A percentile compares a stretch with the other conserved stretches of the same genome.
These are phyloP conservation scores for Callithrix jacchus DNA, from an alignment of 2,113 vertebrate genomes.

Conservation along the genomic window DNA sequence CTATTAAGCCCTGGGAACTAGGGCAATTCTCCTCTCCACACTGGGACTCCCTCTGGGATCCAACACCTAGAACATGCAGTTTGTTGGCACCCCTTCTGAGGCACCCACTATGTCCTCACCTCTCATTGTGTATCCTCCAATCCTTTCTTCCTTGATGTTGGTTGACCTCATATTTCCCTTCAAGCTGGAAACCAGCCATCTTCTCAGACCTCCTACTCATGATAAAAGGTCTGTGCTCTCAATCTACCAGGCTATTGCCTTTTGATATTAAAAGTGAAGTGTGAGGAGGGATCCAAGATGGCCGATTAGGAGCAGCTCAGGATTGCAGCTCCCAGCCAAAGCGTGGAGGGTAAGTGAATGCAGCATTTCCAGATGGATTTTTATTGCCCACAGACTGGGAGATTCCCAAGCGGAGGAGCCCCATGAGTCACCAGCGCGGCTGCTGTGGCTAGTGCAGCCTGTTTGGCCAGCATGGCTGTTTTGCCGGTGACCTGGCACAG, in stretches of 20 bases:
- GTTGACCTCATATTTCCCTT: not conserved
- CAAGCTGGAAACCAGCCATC: not conserved
- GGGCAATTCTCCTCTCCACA: not conserved
- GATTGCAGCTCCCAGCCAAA: too few relatives aligned
- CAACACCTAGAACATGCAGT: not conserved
- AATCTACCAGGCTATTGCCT: not conserved
- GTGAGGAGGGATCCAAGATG: too few relatives aligned
- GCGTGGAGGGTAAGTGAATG: too few relatives aligned
- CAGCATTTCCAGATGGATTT: too few relatives aligned
- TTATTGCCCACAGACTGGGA: too few relatives aligned
- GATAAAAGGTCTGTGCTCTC: not conserved
- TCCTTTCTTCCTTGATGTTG: not conserved
- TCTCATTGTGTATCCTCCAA: not conserved
- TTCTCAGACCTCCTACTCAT: not conserved
- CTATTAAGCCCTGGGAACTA: not conserved
- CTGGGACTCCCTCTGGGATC: not conserved
- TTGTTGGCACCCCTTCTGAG: not conserved
- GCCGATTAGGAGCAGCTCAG: too few relatives aligned
- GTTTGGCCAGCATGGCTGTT: too few relatives aligned
- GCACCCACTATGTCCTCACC: not conserved
- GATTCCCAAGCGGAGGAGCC: too few relatives aligned
- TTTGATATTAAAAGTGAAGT: constrained; percentile 11
- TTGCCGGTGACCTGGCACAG: fast-evolving
- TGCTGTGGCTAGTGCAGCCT: too few relatives aligned
- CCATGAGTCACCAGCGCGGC: too few relatives aligned